Base-by-base conservation (phyloP, 37 sponge, comb jelly and placozoan species). In the Aplysina aerophoba region DNA sequence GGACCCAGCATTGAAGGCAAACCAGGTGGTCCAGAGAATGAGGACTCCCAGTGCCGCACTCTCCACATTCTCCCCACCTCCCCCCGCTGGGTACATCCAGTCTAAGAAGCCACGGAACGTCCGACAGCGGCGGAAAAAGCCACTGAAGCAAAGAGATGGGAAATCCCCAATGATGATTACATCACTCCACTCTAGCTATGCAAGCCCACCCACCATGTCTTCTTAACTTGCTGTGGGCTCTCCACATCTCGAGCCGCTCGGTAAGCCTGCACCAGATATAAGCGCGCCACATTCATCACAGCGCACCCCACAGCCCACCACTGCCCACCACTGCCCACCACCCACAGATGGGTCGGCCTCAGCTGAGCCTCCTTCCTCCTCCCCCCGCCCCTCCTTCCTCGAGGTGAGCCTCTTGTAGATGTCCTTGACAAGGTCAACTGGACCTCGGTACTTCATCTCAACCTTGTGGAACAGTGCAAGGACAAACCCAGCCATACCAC, bases 1-100 rank as follows among this genome's bases (percentile, higher is more conserved):
- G 3, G 95, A 91, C 0, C 95, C 95, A 84, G 87, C 85, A 82
- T 95, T 95, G 85, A 95, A 95, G 0, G 92, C 95, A 95, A 95
- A 95, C 92, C 92, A 95, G 19, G 95, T 92, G 41, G 90, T 92
- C 95, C 95, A 95, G 20, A 95, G 88, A 35, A 95, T 95, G 66
- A 95, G 64, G 38, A 95, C 91, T 0, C 95, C 95, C 24, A 95
- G 87, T 65, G 95, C 95, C 65, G 95, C 90, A 87, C 89, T 89
- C 81, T 95, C 95, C 66, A 95, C 92, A 73, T 91, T 90, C 81
- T 90, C 92, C 55, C 92, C 95, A 4, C 95, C 95, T 36, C 92
- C 92, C 24, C 92, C 90, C 59, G 87, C 81, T 20, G 93, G 93
- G 61, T 93, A 93, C 93, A 93, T 89, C 93, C 93, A 93, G 84